A percentile compares a stretch with the other conserved stretches of the same genome.
These are phyloP conservation scores for Ommatoiulus sabulosus DNA, from an alignment of 2,888 invertebrate genomes.

Conservation along the genomic window DNA sequence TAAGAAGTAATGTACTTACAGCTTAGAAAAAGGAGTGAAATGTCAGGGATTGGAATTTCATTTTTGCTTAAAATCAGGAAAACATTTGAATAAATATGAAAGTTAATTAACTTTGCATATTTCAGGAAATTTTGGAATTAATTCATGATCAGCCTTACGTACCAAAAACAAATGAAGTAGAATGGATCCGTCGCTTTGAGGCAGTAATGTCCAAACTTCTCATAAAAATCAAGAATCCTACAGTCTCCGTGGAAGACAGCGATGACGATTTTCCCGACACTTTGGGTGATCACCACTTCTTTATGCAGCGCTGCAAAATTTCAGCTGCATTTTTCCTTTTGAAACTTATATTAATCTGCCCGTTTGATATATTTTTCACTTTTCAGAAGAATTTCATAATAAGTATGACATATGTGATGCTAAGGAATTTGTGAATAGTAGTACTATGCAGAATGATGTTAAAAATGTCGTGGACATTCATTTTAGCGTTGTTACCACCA, in stretches of 20 bases:
- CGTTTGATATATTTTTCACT: background rate
- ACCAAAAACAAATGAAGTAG: conserved; percentile 60
- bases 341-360: background rate
- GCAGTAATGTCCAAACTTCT: conserved; percentile 59
- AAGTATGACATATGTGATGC: background rate
- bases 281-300: background rate
- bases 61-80: too few relatives aligned
- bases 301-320: too few relatives aligned
- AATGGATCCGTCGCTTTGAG: conserved; percentile 60
- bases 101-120: background rate
- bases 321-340: background rate
- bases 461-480: conserved; percentile 71
- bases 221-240: conserved; percentile 60
- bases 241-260: background rate
- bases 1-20: too few relatives aligned
- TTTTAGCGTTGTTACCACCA: conserved; percentile 71
- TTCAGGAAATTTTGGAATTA: conserved; percentile 54
- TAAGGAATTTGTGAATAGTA: conserved; percentile 38
- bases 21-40: too few relatives aligned
- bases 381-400: conserved; percentile 49
- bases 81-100: too few relatives aligned
- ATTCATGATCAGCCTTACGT: conserved; percentile 58
- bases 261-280: conserved; percentile 49
- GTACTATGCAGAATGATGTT: conserved; percentile 65
- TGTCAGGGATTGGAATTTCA: too few relatives aligned